A percentile compares a stretch with the other conserved stretches of the same genome.
Evolutionary conservation across 2,113 vertebrate species (phyloP).

Genomic region (Microcebus lehilahytsara): DNA sequence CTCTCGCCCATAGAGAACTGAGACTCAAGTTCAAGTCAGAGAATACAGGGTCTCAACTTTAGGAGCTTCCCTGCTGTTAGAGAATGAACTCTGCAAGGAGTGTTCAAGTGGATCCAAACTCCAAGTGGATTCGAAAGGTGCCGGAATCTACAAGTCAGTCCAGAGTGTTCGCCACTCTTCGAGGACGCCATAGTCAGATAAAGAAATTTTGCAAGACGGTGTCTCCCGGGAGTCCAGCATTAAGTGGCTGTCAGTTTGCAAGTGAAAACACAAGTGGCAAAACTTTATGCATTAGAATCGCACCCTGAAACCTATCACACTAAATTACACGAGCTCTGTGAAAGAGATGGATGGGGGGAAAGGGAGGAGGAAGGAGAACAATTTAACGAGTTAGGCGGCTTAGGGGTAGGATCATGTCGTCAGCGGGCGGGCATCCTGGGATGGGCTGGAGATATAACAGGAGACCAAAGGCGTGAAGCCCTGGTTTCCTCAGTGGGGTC

Average conservation of each 20-base stretch:
- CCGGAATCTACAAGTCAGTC: fast-evolving
- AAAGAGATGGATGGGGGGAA: not conserved
- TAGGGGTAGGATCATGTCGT: too few species aligned
- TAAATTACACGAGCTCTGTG: not conserved
- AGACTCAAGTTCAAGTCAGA: not conserved
- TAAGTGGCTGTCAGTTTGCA: not conserved
- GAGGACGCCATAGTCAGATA: not conserved
- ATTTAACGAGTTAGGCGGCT: too few species aligned
- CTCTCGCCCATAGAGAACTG: not conserved
- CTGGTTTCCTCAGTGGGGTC: not conserved
- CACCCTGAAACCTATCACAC: not conserved
- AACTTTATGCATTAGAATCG: too few species aligned
- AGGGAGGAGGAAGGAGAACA: not conserved
- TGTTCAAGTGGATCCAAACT: not conserved
- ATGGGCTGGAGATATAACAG: not conserved
- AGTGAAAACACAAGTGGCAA: not conserved
- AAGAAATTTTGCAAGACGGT: not conserved
- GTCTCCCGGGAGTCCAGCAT: not conserved
- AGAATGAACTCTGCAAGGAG: not conserved
- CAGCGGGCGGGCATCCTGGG: not conserved
- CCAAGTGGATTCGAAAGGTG: not conserved
- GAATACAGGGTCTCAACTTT: not conserved
- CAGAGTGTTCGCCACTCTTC: too few species aligned
- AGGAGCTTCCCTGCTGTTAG: not conserved
- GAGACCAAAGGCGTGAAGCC: not conserved